These are phyloP conservation scores for Coregonus sp. DNA, from an alignment of 2,797 vertebrate genomes.

Conservation along the genomic window DNA sequence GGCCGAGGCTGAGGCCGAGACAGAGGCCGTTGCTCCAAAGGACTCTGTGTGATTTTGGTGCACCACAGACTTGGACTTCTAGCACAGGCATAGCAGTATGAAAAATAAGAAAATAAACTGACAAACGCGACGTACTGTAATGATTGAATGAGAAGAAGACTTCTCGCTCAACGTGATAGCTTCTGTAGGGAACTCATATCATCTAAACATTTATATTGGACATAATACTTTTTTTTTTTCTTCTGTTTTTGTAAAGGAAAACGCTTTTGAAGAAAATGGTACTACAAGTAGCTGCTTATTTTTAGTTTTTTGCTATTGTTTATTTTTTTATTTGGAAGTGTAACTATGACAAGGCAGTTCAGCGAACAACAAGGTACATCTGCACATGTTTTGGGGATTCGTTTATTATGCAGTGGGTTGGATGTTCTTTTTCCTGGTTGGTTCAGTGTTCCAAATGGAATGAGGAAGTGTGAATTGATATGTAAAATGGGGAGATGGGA, in stretches of 20 bases:
- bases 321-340: slow-evolving; percentile 57
- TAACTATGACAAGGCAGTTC: slow-evolving; percentile 66
- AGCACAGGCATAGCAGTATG: slow-evolving; percentile 79
- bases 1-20: slow-evolving; percentile 11
- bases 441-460: slow-evolving; percentile 19
- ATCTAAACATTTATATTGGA: slow-evolving; percentile 79
- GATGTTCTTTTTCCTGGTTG: slow-evolving; percentile 48
- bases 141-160: slow-evolving; percentile 11
- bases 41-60: slow-evolving; percentile 35
- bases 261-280: slow-evolving; percentile 78
- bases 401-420: slow-evolving; percentile 9
- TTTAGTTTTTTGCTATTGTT: slow-evolving; percentile 44
- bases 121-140: slow-evolving; percentile 36
- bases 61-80: slow-evolving; percentile 47
- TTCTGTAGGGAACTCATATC: slow-evolving; percentile 81
- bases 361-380: slow-evolving; percentile 72
- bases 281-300: slow-evolving; percentile 73
- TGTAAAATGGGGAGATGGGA: slow-evolving; percentile 27
- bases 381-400: slow-evolving; percentile 12
- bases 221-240: slow-evolving; percentile 69
- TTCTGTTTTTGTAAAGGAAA: slow-evolving; percentile 72
- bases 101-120: slow-evolving; percentile 36
- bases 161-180: slow-evolving; percentile 83
- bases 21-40: slow-evolving; percentile 23
- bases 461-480: slow-evolving; percentile 43